phyloP scores from a whole-genome alignment of 2,113 vertebrate species.

The Hippocampus barbouri region DNA sequence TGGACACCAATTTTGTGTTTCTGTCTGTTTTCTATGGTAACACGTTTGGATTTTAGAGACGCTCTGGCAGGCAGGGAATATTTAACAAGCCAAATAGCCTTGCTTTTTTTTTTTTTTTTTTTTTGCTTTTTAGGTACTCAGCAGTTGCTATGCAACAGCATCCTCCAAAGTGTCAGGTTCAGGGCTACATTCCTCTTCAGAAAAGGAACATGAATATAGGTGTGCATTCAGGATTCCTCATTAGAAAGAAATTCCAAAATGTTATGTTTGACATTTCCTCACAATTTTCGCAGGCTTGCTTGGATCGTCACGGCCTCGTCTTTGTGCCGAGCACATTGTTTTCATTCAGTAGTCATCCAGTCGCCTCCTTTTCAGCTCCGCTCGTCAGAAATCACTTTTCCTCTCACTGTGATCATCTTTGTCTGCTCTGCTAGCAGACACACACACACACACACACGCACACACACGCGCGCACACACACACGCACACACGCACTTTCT shows the following conservation, averaged over 20 bases:
- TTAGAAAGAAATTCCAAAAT: slow-evolving; percentile 51
- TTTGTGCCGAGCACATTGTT: slow-evolving; percentile 36
- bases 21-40: slow-evolving; percentile 39
- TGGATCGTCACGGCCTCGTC: slow-evolving; percentile 37
- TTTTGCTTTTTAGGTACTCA: slow-evolving; percentile 57
- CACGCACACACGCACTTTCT: slow-evolving; percentile 23
- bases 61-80: slow-evolving; percentile 58
- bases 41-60: slow-evolving; percentile 40
- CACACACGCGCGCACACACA: slow-evolving; percentile 13
- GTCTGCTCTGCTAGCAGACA: slow-evolving; percentile 23
- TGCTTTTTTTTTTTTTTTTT: slow-evolving; percentile 28
- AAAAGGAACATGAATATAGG: slow-evolving; percentile 28
- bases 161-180: slow-evolving; percentile 68
- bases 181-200: slow-evolving; percentile 46
- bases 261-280: slow-evolving; percentile 47
- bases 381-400: slow-evolving; percentile 53
- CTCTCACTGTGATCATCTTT: slow-evolving; percentile 42
- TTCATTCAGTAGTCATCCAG: slow-evolving; percentile 31
- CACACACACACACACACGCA: slow-evolving; percentile 12
- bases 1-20: slow-evolving; percentile 13
- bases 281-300: slow-evolving; percentile 20
- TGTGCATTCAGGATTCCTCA: slow-evolving; percentile 45
- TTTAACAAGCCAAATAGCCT: slow-evolving; percentile 64
- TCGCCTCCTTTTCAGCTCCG: slow-evolving; percentile 11
- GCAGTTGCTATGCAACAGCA: slow-evolving; percentile 71